Percentiles rank a stretch among this genome's conserved stretches.
Conservation (phyloP, 2,888 invertebrate species). For the Tetragnatha montana region DNA sequence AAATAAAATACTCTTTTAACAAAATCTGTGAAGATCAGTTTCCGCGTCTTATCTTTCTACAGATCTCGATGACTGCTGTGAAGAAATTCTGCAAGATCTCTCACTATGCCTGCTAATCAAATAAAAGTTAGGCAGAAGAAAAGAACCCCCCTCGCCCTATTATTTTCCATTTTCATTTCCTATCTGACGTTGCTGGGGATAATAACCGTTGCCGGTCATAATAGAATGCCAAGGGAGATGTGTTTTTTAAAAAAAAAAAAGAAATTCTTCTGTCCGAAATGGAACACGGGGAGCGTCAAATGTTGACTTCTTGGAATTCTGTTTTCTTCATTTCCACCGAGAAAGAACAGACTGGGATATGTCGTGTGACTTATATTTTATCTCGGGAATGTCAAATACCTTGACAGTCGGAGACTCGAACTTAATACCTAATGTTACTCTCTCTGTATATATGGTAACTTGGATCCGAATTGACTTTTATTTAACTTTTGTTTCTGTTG, state of each 20-base stretch:
- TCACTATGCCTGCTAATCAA: slow-evolving; percentile 33
- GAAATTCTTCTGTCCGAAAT: neutral
- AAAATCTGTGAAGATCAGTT: neutral
- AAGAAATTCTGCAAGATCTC: slow-evolving; percentile 3
- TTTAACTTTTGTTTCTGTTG: no score
- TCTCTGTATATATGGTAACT: neutral
- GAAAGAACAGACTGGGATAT: neutral
- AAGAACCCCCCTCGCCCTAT: neutral
- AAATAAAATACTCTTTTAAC: neutral
- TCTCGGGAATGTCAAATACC: slow-evolving; percentile 37
- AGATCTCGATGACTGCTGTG: slow-evolving; percentile 11
- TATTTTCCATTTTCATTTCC: slow-evolving; percentile 3
- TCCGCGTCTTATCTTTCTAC: slow-evolving; percentile 18
- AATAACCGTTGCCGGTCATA: slow-evolving; percentile 43
- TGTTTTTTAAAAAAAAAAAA: slow-evolving; percentile 46
- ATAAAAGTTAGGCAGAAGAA: slow-evolving; percentile 39
- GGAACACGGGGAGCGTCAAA: slow-evolving; percentile 25
- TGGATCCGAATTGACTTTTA: neutral
- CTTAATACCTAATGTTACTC: slow-evolving; percentile 38
- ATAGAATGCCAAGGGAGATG: slow-evolving; percentile 38
- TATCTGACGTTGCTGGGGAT: slow-evolving; percentile 9
- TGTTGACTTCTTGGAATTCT: slow-evolving; percentile 32
- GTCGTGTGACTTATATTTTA: slow-evolving; percentile 19
- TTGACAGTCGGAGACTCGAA: slow-evolving; percentile 15
- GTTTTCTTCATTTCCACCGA: slow-evolving; percentile 30